phyloP scores from a whole-genome alignment of 2,113 vertebrate genomes.

The Misgurnus mizolepis region DNA sequence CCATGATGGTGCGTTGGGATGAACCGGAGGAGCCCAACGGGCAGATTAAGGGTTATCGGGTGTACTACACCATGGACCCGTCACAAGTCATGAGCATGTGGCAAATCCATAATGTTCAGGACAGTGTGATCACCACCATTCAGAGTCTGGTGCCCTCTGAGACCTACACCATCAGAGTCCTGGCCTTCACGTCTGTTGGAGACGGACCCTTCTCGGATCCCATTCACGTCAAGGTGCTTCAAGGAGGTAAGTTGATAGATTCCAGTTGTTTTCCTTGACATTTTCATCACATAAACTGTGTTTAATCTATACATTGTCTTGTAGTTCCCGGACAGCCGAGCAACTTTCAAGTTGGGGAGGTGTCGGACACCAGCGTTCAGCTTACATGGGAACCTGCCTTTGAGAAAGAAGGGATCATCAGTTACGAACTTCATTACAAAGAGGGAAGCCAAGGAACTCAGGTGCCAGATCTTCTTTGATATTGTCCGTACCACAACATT shows the following conservation, averaged over 20 bases:
- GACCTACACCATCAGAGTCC: constrained; percentile 92
- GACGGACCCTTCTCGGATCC: constrained; percentile 95
- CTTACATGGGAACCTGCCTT: constrained; percentile 89
- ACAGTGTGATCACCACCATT: constrained; percentile 93
- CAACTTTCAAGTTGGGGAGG: constrained; percentile 91
- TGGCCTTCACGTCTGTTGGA: constrained; percentile 96
- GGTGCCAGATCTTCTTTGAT: constrained; percentile 67
- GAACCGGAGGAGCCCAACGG: constrained; percentile 97
- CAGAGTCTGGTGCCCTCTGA: constrained; percentile 88
- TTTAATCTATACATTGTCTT: constrained; percentile 32
- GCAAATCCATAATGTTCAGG: constrained; percentile 97
- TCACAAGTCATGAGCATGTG: constrained; percentile 87
- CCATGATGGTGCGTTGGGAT: constrained; percentile 98
- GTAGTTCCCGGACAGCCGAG: constrained; percentile 94
- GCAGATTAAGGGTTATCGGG: constrained; percentile 91
- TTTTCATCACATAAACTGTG: not conserved
- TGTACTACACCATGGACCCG: constrained; percentile 96
- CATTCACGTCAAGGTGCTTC: constrained; percentile 94
- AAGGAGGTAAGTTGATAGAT: constrained; percentile 83
- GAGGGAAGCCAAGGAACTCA: constrained; percentile 80
- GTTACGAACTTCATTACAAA: constrained; percentile 87
- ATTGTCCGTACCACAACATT: not conserved
- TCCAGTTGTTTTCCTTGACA: not conserved
- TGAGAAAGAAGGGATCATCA: constrained; percentile 90
- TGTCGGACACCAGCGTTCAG: constrained; percentile 88